These are phyloP conservation scores for Aleiodes alternator DNA, from an alignment of 2,888 invertebrate genomes.

Conservation along the genomic window DNA sequence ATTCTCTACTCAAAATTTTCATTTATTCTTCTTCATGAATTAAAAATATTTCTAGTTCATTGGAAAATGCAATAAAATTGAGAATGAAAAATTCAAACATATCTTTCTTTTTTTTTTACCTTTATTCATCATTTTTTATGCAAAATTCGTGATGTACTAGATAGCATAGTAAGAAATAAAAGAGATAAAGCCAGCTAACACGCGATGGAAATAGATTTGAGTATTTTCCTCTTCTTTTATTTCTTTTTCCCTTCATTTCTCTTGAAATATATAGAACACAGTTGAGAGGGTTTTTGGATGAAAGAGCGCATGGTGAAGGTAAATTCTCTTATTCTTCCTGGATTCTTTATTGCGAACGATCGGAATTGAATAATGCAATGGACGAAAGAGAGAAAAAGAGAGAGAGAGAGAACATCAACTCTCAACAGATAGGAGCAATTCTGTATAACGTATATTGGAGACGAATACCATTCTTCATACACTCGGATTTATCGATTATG, in stretches of 20 bases:
- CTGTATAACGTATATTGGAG: constrained; percentile 28
- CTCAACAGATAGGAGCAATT: constrained; percentile 30
- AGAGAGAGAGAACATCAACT: constrained; percentile 24
- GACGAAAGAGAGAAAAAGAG: constrained; percentile 44
- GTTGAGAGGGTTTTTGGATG: constrained; percentile 50
- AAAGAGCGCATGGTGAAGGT: constrained; percentile 44
- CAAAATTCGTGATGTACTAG: no score
- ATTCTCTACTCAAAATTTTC: no score
- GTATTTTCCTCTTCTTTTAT: constrained; percentile 30
- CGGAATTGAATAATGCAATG: constrained; percentile 70
- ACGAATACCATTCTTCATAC: constrained; percentile 24
- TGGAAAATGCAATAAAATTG: no score
- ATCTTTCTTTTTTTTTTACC: no score
- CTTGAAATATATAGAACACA: constrained; percentile 58
- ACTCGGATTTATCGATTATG: constrained; percentile 27
- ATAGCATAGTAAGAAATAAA: no score
- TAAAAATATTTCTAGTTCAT: no score
- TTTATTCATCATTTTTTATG: no score
- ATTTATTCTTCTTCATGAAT: no score
- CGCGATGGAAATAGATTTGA: constrained; percentile 39
- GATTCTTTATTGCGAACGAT: constrained; percentile 68
- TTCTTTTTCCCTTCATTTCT: constrained; percentile 34
- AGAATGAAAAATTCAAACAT: no score
- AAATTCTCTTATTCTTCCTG: constrained; percentile 61
- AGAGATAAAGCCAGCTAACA: neutral